These are phyloP conservation scores for Epinephelus fuscoguttatus DNA, from an alignment of 2,113 vertebrate genomes.

Conservation along the genomic window DNA sequence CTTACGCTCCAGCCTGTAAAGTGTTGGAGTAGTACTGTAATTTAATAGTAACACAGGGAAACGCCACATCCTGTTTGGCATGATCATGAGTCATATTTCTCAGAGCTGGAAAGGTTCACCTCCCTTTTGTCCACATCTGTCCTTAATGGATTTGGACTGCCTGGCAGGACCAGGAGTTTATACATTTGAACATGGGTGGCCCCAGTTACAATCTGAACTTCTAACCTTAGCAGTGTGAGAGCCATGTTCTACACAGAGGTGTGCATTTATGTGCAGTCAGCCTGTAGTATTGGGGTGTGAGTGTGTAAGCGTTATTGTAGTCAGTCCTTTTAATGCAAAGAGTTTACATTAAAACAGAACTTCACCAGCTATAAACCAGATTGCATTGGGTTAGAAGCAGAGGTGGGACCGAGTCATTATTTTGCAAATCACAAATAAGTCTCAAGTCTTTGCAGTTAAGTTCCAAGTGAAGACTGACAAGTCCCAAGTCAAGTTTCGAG, in stretches of 20 bases:
- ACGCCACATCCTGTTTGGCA: constrained; percentile 44
- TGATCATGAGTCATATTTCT: constrained; percentile 48
- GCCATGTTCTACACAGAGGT: constrained; percentile 16
- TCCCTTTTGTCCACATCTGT: constrained; percentile 47
- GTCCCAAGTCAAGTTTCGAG: too few relatives aligned
- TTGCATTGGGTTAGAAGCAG: not conserved
- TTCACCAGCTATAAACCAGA: not conserved
- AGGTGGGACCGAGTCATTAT: too few relatives aligned
- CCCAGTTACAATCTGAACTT: constrained; percentile 63
- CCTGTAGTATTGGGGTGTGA: not conserved
- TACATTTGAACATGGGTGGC: constrained; percentile 54
- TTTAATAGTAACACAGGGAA: constrained; percentile 10
- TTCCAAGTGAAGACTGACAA: too few relatives aligned
- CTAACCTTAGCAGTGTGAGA: constrained; percentile 49
- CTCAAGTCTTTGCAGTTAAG: too few relatives aligned
- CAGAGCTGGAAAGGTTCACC: constrained; percentile 33
- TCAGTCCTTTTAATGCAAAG: not conserved
- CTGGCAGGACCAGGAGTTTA: constrained; percentile 49
- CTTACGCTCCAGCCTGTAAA: not conserved
- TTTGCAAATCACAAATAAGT: too few relatives aligned
- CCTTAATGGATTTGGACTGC: constrained; percentile 39
- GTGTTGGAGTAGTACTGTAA: constrained; percentile 12
- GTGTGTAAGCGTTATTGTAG: not conserved
- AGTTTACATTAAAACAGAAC: not conserved
- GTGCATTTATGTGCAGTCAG: constrained; percentile 12